Evolutionary conservation across 2,888 invertebrate species (phyloP).

Genomic region (Elmis aenea): DNA sequence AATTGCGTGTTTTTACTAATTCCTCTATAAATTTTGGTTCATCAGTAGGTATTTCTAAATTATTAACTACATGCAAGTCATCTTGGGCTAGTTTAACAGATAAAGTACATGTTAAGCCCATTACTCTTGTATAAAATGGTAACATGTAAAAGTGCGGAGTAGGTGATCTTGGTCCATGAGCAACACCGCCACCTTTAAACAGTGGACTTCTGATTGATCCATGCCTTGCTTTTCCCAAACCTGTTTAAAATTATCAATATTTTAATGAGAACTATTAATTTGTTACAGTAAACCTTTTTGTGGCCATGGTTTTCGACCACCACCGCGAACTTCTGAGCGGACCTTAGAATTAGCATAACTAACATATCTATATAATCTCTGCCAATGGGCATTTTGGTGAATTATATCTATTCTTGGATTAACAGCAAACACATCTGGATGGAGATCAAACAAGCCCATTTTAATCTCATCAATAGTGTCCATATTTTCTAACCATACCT

Average conservation of each 20-base stretch:
- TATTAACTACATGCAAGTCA: constrained; percentile 86
- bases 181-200: constrained; percentile 76
- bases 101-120: constrained; percentile 76
- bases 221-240: constrained; percentile 79
- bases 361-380: constrained; percentile 73
- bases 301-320: constrained; percentile 93
- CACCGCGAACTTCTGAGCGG: constrained; percentile 81
- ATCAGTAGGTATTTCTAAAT: constrained; percentile 78
- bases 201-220: constrained; percentile 89
- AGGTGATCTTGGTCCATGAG: constrained; percentile 89
- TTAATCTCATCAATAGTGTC: constrained; percentile 71
- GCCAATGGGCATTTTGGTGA: constrained; percentile 83
- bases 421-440: constrained; percentile 81
- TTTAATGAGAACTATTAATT: background rate
- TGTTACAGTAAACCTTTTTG: constrained; percentile 70
- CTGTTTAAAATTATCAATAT: constrained; percentile 22
- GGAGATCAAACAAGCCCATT: constrained; percentile 80
- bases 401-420: constrained; percentile 84
- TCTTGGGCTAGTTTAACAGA: constrained; percentile 93
- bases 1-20: constrained; percentile 76
- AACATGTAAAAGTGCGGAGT: constrained; percentile 92
- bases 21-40: constrained; percentile 74
- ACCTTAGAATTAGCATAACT: constrained; percentile 74
- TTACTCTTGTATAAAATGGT: constrained; percentile 68
- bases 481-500: constrained; percentile 84